These are phyloP conservation scores for Melanotaenia maccullochi DNA, from an alignment of 2,797 vertebrate genomes.

Conservation along the genomic window DNA sequence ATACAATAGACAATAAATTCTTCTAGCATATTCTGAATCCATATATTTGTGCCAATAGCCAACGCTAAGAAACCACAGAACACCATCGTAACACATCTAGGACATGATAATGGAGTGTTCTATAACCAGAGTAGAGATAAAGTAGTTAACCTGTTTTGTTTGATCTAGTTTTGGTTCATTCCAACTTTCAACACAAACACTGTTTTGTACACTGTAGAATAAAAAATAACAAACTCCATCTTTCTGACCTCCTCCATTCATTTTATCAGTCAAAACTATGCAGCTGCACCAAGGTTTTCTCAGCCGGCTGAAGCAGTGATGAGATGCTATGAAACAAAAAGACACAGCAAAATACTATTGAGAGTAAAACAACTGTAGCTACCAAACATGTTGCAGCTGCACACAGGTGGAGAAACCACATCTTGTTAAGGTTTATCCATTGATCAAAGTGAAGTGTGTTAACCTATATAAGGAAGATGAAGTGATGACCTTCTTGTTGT, in stretches of 20 bases:
- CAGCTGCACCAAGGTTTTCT: conserved; percentile 61
- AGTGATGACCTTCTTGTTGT: conserved; percentile 27
- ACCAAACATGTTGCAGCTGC: conserved; percentile 13
- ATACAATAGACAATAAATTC: not conserved
- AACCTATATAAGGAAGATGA: conserved; percentile 27
- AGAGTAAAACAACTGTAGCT: not conserved
- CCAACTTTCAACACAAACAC: conserved; percentile 28
- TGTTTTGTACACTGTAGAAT: not conserved
- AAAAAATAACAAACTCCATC: not conserved
- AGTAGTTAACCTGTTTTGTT: conserved; percentile 50
- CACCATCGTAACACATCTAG: conserved; percentile 27
- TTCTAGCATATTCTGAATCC: not conserved
- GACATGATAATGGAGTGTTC: conserved; percentile 43
- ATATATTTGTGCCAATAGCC: conserved; percentile 10
- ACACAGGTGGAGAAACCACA: conserved; percentile 10
- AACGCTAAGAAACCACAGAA: conserved; percentile 13
- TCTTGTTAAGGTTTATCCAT: conserved; percentile 8
- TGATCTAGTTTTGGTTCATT: conserved; percentile 43
- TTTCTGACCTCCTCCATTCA: not conserved
- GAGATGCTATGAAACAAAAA: conserved; percentile 50
- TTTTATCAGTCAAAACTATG: conserved; percentile 41
- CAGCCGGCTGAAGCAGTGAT: conserved; percentile 48
- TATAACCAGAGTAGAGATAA: conserved; percentile 28
- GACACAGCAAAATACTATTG: not conserved
- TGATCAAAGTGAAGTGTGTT: conserved; percentile 36